These are phyloP conservation scores for Falcunculus frontatus DNA, from an alignment of 2,113 vertebrate species.

Conservation along the genomic window DNA sequence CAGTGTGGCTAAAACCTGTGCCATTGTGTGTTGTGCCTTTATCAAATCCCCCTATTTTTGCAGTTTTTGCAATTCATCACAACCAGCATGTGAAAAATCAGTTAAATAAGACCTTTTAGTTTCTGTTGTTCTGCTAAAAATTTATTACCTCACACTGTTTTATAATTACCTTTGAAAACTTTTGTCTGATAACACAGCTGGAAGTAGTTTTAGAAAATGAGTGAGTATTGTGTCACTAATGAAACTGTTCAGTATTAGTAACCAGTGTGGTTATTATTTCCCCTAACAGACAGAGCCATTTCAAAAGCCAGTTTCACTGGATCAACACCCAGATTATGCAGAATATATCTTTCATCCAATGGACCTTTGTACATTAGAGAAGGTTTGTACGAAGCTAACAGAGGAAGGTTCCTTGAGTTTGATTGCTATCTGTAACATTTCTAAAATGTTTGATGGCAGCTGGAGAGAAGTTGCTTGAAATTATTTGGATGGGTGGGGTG, in stretches of 20 bases:
- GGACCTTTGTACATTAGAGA: slow-evolving; percentile 96
- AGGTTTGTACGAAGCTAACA: slow-evolving; percentile 77
- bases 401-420: background rate
- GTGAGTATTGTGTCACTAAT: background rate
- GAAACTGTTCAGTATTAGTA: background rate
- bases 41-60: background rate
- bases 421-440: background rate
- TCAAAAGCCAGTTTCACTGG: slow-evolving; percentile 95
- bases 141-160: background rate
- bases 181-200: background rate
- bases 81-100: background rate
- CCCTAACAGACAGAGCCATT: slow-evolving; percentile 90
- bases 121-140: background rate
- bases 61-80: background rate
- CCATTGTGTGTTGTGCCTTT: background rate
- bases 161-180: background rate
- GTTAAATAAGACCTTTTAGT: background rate
- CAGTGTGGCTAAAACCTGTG: background rate
- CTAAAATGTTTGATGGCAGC: background rate
- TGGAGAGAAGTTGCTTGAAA: background rate
- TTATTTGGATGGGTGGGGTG: background rate
- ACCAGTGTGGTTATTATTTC: background rate
- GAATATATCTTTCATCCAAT: slow-evolving; percentile 99
- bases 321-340: slow-evolving; percentile 97
- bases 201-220: background rate